Conservation (phyloP, 2,888 invertebrate genomes). For the Meganola albula region DNA sequence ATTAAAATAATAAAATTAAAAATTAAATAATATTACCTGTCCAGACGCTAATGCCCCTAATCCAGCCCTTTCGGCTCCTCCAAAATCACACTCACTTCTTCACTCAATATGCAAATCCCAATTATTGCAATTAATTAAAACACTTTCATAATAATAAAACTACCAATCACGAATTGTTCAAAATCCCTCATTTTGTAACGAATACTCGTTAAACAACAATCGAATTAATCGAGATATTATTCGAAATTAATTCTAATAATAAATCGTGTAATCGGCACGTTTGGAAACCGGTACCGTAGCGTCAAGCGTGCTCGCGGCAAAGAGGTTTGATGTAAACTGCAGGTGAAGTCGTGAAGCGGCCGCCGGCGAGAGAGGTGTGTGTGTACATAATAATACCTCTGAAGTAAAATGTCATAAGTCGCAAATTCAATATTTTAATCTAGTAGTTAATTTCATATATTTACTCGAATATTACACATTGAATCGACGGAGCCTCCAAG, state of each 20-base stretch:
- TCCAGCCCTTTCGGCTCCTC: constrained; percentile 55
- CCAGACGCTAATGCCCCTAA: too few species aligned
- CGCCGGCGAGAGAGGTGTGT: constrained; percentile 52
- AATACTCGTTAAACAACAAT: constrained; percentile 16
- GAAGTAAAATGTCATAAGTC: too few species aligned
- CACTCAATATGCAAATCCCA: constrained; percentile 15
- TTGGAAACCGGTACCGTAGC: constrained; percentile 30
- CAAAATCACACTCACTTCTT: constrained; percentile 55
- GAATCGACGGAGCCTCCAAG: too few species aligned
- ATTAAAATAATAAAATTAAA: too few species aligned
- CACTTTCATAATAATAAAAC: constrained; percentile 20
- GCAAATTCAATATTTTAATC: too few species aligned
- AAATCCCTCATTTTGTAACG: constrained; percentile 18
- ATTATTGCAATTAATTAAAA: constrained; percentile 11
- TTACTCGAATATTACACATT: too few species aligned
- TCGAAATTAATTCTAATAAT: constrained; percentile 10
- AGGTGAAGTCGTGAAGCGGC: constrained; percentile 32
- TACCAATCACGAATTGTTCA: constrained; percentile 24
- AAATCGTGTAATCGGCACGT: constrained; percentile 22
- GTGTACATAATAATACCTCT: too few species aligned
- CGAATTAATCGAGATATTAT: constrained; percentile 14
- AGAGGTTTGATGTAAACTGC: constrained; percentile 63
- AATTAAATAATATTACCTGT: too few species aligned
- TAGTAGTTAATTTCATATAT: too few species aligned
- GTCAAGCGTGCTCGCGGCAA: constrained; percentile 45